Base-by-base conservation (phyloP, 1,140 invertebrate species). In the Meloidogyne exigua region DNA sequence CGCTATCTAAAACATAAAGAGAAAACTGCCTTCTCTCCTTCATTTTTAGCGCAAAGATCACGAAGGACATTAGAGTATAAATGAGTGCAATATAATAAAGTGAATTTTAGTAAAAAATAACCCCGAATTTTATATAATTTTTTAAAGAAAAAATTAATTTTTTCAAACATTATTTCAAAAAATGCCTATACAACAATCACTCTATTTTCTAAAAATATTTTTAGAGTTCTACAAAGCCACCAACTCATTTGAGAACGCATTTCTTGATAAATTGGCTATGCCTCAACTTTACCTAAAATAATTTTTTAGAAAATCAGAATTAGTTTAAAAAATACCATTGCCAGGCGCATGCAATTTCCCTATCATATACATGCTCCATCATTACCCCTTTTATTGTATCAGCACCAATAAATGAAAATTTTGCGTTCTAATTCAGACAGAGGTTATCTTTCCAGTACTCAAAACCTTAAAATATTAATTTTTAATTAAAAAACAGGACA, bases 301-400 rank as follows among this genome's bases (percentile, higher is more conserved):
- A 36, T 32, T 32, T 32, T 32, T 32, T 32, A 32, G 7, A 32
- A n/a, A n/a, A n/a, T n/a, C n/a, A n/a, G n/a, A n/a, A n/a, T n/a
- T n/a, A 25, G 2, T 71, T 71, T 21, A 0, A 63, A 28, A 13
- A n/a, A 28, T 11, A 7, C 81, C 81, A 39, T 76, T 57, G 64
- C 69, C 82, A 7, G n/a, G 82, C 78, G 36, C 65, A 64, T 23
- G 81, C 82, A 62, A 77, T 32, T n/a, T 82, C 81, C 13, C 81
- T 80, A 49, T 82, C 81, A 68, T 82, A 82, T n/a, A 82, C 73
- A 67, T 82, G 75, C 18, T 75, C 80, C 28, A 75, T 74, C 11
- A 84, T 66, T 11, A 80, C 81, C 32, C 79, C 71, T 21, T 74
- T 80, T 3, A 82, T 64, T 5, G 74, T 57, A 15, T 44, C 36